These are phyloP conservation scores for Loripinus fragilis DNA, from an alignment of 2,888 invertebrate genomes.

Conservation along the genomic window DNA sequence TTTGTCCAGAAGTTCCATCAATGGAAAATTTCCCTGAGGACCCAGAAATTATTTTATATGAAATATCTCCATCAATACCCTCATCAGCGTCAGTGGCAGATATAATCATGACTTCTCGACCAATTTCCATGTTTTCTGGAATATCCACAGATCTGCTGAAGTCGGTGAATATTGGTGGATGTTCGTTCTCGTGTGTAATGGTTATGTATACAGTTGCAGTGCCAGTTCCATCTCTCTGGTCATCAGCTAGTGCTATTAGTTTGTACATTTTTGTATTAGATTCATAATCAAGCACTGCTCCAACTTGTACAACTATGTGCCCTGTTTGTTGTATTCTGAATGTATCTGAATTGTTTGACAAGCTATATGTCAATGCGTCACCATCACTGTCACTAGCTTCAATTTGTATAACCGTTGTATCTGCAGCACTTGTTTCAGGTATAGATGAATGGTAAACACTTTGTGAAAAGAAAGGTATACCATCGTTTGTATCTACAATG, in stretches of 20 bases:
- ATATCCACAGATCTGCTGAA: slow-evolving; percentile 51
- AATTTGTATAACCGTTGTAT: slow-evolving; percentile 59
- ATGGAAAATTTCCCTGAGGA: slow-evolving; percentile 62
- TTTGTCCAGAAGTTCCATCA: slow-evolving; percentile 61
- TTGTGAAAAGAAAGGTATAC: slow-evolving; percentile 73
- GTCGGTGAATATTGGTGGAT: slow-evolving; percentile 57
- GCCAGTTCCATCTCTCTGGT: slow-evolving; percentile 73
- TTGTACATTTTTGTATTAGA: slow-evolving; percentile 85
- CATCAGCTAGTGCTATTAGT: slow-evolving; percentile 90
- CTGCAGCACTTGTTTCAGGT: slow-evolving; percentile 61
- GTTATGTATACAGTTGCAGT: slow-evolving; percentile 60
- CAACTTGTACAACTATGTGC: slow-evolving; percentile 59
- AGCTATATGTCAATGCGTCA: slow-evolving; percentile 61
- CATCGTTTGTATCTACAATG: slow-evolving; percentile 74
- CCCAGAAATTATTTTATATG: slow-evolving; percentile 66
- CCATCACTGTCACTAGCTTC: slow-evolving; percentile 63
- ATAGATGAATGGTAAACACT: slow-evolving; percentile 63
- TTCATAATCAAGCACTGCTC: slow-evolving; percentile 72
- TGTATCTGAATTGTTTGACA: slow-evolving; percentile 62
- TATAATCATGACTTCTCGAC: slow-evolving; percentile 58
- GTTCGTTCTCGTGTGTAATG: slow-evolving; percentile 65
- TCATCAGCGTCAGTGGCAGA: slow-evolving; percentile 69
- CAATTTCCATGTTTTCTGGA: slow-evolving; percentile 55
- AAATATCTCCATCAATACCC: slow-evolving; percentile 65
- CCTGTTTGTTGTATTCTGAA: slow-evolving; percentile 60